These are phyloP conservation scores for Harpegnathos saltator DNA, from an alignment of 1,140 invertebrate species.

Conservation along the genomic window DNA sequence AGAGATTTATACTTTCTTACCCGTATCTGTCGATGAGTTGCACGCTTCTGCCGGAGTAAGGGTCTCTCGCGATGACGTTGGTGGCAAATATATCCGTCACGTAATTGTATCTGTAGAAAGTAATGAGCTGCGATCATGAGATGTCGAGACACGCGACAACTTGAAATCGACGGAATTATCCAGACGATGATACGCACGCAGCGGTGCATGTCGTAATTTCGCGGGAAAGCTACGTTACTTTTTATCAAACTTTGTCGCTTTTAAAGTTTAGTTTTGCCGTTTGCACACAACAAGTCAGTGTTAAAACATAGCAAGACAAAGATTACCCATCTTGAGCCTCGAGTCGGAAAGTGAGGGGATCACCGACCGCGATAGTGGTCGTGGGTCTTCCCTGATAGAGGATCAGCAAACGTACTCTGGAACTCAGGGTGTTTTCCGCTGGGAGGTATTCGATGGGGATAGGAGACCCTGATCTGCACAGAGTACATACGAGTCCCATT, in stretches of 20 bases:
- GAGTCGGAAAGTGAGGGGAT: constrained; percentile 95
- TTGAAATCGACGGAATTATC: constrained; percentile 28
- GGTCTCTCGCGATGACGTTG: constrained; percentile 96
- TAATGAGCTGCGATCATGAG: neutral
- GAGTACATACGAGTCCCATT: constrained; percentile 39
- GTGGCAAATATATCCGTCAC: constrained; percentile 96
- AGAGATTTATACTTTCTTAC: constrained; percentile 84
- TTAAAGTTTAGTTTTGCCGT: neutral
- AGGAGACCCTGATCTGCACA: constrained; percentile 93
- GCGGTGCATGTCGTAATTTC: neutral
- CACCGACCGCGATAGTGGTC: constrained; percentile 97
- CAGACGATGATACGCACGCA: neutral
- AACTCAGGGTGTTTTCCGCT: constrained; percentile 95
- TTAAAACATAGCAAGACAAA: neutral
- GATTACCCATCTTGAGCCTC: constrained; percentile 93
- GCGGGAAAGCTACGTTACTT: neutral
- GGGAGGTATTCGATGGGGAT: constrained; percentile 96
- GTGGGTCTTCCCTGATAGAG: constrained; percentile 95
- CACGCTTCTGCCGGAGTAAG: constrained; percentile 95
- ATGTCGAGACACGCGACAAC: neutral
- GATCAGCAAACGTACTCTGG: constrained; percentile 93
- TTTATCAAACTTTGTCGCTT: neutral
- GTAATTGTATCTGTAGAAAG: constrained; percentile 90
- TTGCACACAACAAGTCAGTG: neutral
- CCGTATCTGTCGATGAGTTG: constrained; percentile 96